Base-by-base conservation (phyloP, 2,113 vertebrate genomes). In the Archocentrus centrarchus region DNA sequence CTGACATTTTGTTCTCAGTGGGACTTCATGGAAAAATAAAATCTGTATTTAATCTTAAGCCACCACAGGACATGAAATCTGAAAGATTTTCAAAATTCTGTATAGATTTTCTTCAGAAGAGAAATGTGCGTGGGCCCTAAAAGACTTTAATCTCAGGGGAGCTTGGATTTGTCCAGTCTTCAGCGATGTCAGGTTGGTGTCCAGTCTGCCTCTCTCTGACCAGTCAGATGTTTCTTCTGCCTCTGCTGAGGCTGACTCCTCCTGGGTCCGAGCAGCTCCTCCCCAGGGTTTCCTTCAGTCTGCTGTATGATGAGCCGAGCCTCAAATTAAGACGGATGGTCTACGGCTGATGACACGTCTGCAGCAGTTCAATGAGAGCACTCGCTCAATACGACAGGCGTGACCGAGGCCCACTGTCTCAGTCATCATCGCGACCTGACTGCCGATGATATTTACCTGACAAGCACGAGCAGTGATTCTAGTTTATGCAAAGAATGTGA, bases 381-480 rank as follows among this genome's bases (percentile, higher is more conserved):
- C 80, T 91, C 68, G 5, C 64, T 88, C 86, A 88, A 59, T 50
- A 41, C 22, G 80, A 88, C 80, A 79, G 76, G 37, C 50, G 70
- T 79, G 60, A 81, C 90, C 13, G 44, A 50, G 79, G 60, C 39
- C 39, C 3, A 27, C 66, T 3, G 13, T 68, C 63, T 24, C 39
- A 0, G 39, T 78, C 30, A 53, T 79, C 82, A 83, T 83, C 39
- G 2, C 82, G 7, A 22, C 32, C 44, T 3, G 79, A 64, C 77
- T 77, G 47, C 75, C 15, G 13, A n/a, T 35, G 8, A 84, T 79
- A 80, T 44, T 66, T 66, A 66, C 39, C 63, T 6, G 8, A 47
- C n/a, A 68, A 20, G 13, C 63, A 68, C 7, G 39, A 68, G 15
- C 2, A 44, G 39, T 3, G 1, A 47, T 27, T 66, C 7, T 64